Evolutionary conservation across 1,140 invertebrate genomes (phyloP).

Genomic region (Tetraneura akinire): DNA sequence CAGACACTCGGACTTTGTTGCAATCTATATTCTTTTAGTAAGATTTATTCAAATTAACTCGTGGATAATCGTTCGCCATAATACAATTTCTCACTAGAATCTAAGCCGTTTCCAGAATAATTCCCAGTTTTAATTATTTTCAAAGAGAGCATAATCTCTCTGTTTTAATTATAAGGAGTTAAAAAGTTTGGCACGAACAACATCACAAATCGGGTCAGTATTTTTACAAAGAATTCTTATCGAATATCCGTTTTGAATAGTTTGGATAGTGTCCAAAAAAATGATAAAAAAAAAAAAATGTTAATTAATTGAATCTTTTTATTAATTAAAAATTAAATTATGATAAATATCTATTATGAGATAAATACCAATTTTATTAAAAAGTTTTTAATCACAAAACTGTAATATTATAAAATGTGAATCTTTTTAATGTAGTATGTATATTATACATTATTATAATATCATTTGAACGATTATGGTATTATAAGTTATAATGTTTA

Average conservation of each 20-base stretch:
- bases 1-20: slow-evolving; percentile 33
- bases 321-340: neutral
- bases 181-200: slow-evolving; percentile 35
- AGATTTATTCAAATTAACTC: slow-evolving; percentile 47
- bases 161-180: slow-evolving; percentile 46
- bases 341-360: no score
- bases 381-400: no score
- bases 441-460: no score
- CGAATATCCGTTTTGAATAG: slow-evolving; percentile 15
- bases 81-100: slow-evolving; percentile 23
- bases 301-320: slow-evolving; percentile 3
- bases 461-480: no score
- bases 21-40: slow-evolving; percentile 31
- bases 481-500: no score
- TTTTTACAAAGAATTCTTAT: slow-evolving; percentile 14
- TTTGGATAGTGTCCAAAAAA: neutral
- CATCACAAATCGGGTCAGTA: neutral
- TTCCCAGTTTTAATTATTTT: slow-evolving; percentile 41
- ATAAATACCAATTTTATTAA: no score
- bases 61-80: slow-evolving; percentile 34
- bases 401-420: no score
- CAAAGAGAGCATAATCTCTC: slow-evolving; percentile 37
- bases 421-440: no score
- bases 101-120: slow-evolving; percentile 18
- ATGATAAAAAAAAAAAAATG: neutral